These are phyloP conservation scores for Andrena bicolor DNA, from an alignment of 2,888 invertebrate genomes.

Conservation along the genomic window DNA sequence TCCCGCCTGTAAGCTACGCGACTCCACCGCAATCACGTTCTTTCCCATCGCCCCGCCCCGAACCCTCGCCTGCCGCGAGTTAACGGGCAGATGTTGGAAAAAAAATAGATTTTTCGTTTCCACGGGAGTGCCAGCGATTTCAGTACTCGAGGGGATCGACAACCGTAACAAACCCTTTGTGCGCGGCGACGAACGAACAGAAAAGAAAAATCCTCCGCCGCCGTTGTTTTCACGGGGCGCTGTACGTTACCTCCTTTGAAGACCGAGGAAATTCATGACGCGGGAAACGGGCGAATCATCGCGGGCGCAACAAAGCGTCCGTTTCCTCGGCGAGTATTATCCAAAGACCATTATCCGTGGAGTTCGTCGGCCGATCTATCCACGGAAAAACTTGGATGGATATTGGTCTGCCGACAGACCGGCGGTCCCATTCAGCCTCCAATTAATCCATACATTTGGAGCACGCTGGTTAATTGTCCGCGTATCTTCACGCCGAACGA, in stretches of 20 bases:
- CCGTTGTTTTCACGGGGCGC: slow-evolving; percentile 15
- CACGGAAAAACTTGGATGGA: slow-evolving; percentile 13
- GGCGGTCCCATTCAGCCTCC: background rate
- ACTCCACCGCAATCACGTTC: background rate
- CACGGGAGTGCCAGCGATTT: slow-evolving; percentile 56
- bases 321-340: slow-evolving; percentile 39
- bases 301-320: slow-evolving; percentile 41
- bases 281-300: slow-evolving; percentile 54
- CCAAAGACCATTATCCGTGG: slow-evolving; percentile 27
- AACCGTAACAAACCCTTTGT: slow-evolving; percentile 33
- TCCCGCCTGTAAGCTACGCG: background rate
- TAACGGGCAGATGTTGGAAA: background rate
- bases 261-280: slow-evolving; percentile 50
- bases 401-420: background rate
- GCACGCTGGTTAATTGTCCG: slow-evolving; percentile 11
- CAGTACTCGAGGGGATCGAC: slow-evolving; percentile 50
- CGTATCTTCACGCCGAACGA: slow-evolving; percentile 1
- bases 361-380: background rate
- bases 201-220: slow-evolving; percentile 46
- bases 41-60: background rate
- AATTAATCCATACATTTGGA: slow-evolving; percentile 28
- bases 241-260: slow-evolving; percentile 62
- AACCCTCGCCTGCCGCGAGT: too few species aligned
- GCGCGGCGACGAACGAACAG: slow-evolving; percentile 19
- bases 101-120: slow-evolving; percentile 22